Conservation (phyloP, 2,888 invertebrate species). For the Acronicta psi region DNA sequence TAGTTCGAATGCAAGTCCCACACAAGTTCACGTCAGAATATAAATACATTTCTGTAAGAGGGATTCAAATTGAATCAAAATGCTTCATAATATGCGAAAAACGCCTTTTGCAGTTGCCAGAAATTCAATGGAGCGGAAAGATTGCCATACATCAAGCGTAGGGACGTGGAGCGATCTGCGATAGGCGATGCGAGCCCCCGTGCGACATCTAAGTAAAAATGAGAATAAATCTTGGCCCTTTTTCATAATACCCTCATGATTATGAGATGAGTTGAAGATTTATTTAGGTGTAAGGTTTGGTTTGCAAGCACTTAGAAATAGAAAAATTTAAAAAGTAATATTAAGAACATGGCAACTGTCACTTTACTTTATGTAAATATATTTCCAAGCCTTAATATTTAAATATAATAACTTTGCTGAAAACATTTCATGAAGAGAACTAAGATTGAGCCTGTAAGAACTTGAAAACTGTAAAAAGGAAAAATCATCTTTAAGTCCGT, state of each 20-base stretch:
- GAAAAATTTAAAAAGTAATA: too few relatives aligned
- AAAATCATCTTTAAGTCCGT: slow-evolving; percentile 14
- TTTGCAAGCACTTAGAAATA: too few relatives aligned
- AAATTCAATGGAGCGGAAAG: slow-evolving; percentile 51
- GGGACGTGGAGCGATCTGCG: slow-evolving; percentile 16
- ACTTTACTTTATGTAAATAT: too few relatives aligned
- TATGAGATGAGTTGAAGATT: slow-evolving; percentile 17
- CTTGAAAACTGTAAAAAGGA: slow-evolving; percentile 22
- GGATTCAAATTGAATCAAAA: slow-evolving; percentile 43
- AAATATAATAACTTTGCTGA: slow-evolving; percentile 11
- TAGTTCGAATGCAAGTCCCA: neutral
- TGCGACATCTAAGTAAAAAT: slow-evolving; percentile 40
- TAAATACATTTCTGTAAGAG: slow-evolving; percentile 9
- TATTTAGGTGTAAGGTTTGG: slow-evolving; percentile 13
- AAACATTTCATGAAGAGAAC: slow-evolving; percentile 21
- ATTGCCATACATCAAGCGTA: slow-evolving; percentile 43
- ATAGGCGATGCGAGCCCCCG: slow-evolving; percentile 12
- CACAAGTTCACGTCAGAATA: slow-evolving; percentile 1
- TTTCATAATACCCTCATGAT: slow-evolving; percentile 33
- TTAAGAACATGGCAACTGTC: too few relatives aligned
- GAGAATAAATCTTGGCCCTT: slow-evolving; percentile 38
- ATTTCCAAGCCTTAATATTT: too few relatives aligned
- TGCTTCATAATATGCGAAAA: slow-evolving; percentile 34
- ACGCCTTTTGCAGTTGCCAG: slow-evolving; percentile 37
- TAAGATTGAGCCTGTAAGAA: slow-evolving; percentile 25